Conservation (phyloP, 1,140 invertebrate species). For the Caenorhabditis brenneri region DNA sequence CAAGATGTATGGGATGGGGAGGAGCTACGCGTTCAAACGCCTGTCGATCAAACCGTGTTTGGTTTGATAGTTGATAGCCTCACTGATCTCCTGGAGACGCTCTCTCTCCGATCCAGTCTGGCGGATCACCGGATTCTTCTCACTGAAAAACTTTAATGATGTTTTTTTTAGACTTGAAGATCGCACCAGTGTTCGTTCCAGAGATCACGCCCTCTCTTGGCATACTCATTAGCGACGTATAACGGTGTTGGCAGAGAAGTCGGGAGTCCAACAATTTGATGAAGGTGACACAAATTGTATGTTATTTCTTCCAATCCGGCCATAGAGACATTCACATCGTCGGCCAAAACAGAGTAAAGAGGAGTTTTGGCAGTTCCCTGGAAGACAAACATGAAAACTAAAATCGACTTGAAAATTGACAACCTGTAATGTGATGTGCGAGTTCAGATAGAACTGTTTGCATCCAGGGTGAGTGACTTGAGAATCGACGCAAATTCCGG, state of each 20-base stretch:
- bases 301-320: constrained; percentile 42
- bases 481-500: constrained; percentile 46
- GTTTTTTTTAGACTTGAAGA: too few relatives aligned
- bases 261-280: constrained; percentile 55
- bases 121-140: too few relatives aligned
- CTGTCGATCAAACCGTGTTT: too few relatives aligned
- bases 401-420: too few relatives aligned
- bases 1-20: too few relatives aligned
- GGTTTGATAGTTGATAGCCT: too few relatives aligned
- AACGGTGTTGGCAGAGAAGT: constrained; percentile 58
- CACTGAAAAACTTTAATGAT: too few relatives aligned
- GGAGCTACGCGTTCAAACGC: too few relatives aligned
- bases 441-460: constrained; percentile 58
- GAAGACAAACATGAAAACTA: too few relatives aligned
- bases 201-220: constrained; percentile 1
- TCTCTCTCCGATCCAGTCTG: too few relatives aligned
- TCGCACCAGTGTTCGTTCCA: too few relatives aligned
- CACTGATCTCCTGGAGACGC: too few relatives aligned
- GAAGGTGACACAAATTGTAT: constrained; percentile 38
- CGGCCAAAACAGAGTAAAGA: constrained; percentile 50
- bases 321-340: constrained; percentile 17
- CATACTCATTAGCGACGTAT: constrained; percentile 51
- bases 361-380: constrained; percentile 55
- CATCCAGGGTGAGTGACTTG: constrained; percentile 38
- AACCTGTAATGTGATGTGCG: constrained; percentile 54